Conservation (phyloP, 2,797 vertebrate genomes). For the Acanthurus tractus region DNA sequence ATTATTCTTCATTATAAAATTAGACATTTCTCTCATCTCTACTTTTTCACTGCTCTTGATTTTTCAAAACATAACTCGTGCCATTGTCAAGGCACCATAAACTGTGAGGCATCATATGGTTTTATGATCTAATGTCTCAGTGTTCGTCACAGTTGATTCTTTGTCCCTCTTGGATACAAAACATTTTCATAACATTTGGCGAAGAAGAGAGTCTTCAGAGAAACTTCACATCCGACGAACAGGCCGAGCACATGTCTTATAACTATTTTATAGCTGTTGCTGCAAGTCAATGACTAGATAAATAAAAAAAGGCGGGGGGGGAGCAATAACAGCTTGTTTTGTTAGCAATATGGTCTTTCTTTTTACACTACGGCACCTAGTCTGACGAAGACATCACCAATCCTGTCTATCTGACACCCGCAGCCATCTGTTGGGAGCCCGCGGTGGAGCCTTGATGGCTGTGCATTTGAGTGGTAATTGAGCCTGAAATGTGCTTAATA, state of each 20-base stretch:
- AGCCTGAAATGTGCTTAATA: conserved; percentile 87
- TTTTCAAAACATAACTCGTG: conserved; percentile 11
- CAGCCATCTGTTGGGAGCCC: conserved; percentile 79
- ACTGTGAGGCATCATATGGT: neutral
- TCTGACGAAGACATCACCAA: conserved; percentile 71
- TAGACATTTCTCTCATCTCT: neutral
- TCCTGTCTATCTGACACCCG: conserved; percentile 71
- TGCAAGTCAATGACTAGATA: conserved; percentile 4
- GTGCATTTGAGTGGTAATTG: conserved; percentile 84
- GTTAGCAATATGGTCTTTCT: conserved; percentile 35
- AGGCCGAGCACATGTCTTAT: conserved; percentile 61
- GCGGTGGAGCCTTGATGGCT: conserved; percentile 79
- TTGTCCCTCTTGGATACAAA: neutral
- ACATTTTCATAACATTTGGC: neutral
- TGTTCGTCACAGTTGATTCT: neutral
- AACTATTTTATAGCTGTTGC: conserved; percentile 11
- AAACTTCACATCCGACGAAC: conserved; percentile 77
- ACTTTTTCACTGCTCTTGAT: neutral
- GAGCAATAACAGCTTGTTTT: conserved; percentile 25
- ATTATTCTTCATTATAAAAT: conserved; percentile 23
- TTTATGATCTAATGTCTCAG: neutral
- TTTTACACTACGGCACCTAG: conserved; percentile 53
- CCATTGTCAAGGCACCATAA: neutral
- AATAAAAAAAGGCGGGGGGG: conserved; percentile 22
- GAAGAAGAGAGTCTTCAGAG: conserved; percentile 39